Percentiles rank a stretch among this genome's conserved stretches.
Evolutionary conservation across 2,797 vertebrate genomes (phyloP).

Genomic region (Bucorvus abyssinicus): DNA sequence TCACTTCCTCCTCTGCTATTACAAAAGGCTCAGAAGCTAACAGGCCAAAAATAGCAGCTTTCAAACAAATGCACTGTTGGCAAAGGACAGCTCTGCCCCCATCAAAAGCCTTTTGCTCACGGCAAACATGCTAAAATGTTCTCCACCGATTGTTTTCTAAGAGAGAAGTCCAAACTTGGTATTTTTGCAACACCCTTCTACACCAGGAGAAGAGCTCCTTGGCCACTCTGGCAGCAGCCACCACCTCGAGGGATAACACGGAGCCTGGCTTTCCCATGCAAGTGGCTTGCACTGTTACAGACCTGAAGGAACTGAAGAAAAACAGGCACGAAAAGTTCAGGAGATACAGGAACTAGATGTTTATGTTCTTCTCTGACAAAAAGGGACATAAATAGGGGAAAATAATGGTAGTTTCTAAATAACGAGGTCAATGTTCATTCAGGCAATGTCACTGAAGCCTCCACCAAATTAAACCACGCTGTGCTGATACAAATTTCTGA

Average conservation of each 20-base stretch:
- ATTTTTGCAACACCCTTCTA: not conserved
- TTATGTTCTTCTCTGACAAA: not conserved
- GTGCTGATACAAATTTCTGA: not conserved
- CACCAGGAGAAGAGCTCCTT: not conserved
- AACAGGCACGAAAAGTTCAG: not conserved
- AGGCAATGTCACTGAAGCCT: not conserved
- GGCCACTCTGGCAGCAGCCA: not conserved
- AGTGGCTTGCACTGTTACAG: not conserved
- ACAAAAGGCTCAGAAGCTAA: constrained; percentile 42
- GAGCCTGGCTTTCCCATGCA: not conserved
- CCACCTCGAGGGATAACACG: not conserved
- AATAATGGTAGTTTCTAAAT: not conserved
- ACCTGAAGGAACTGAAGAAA: not conserved
- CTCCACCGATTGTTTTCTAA: not conserved
- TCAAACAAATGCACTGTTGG: not conserved
- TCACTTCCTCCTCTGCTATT: constrained; percentile 77
- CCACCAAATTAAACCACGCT: not conserved
- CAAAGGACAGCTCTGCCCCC: not conserved
- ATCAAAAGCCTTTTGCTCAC: not conserved
- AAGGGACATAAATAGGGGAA: not conserved
- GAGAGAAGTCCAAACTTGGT: not conserved
- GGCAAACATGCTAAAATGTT: not conserved
- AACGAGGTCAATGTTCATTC: not conserved
- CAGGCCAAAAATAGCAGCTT: constrained; percentile 56
- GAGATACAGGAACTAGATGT: not conserved